Evolutionary conservation across 1,140 invertebrate species (phyloP), one percentile per base, ranked within the genome.

Genomic region (Pseudoatta argentina): DNA sequence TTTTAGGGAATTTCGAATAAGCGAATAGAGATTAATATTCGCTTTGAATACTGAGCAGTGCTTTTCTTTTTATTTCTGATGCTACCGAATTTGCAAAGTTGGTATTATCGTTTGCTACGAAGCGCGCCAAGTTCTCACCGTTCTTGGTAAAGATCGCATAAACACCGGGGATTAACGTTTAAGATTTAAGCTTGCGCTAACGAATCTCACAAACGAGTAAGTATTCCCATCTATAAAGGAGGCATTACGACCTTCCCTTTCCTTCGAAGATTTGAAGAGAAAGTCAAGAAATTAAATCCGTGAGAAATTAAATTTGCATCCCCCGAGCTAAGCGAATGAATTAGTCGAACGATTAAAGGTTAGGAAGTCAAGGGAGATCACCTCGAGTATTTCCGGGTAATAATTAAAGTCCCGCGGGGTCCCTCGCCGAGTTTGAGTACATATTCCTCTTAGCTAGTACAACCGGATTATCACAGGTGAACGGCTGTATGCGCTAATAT

Each of bases 321-420:
- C 2, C 6, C 8, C 18, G 53, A 21, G 48, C 16, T 18, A 10
- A 51, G 64, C 61, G 27, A 1, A 5, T 14, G 21, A 78, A 66
- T 55, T 79, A 67, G n/a, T 10, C n/a, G n/a, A 21, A 53, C 44
- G 34, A 34, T 79, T 67, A 34, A 51, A 66, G 73, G 21, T 76
- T 59, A 53, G 12, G 18, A 6, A 67, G 63, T 16, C 44, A 53
- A 30, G 44, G 27, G 16, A 16, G 10, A 27, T 27, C 57, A 10
- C 2, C 18, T 51, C 44, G 61, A 51, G 63, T 34, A 61, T 67
- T n/a, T 34, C 12, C 44, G 61, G 76, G 24, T 44, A 21, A 53
- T 78, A 53, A 67, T 78, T 48, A 21, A 53, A 24, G 18, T 53
- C 48, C 30, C 24, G 24, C 6, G 39, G 24, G 61, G 44, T 18